Base-by-base conservation (phyloP, 2,113 vertebrate species). In the Agapornis roseicollis region DNA sequence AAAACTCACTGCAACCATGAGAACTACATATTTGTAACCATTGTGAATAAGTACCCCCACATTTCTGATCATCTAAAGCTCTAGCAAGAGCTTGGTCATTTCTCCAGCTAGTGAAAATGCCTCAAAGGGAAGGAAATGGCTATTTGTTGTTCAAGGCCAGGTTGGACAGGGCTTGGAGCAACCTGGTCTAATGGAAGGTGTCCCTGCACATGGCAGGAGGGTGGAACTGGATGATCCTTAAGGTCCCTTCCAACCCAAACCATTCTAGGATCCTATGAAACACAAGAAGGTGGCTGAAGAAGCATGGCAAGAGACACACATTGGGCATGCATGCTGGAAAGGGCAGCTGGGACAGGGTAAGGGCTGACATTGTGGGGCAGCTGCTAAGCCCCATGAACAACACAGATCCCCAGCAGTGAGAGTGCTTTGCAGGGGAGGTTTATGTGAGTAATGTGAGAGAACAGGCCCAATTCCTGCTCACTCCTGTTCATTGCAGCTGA, bases 291-390 rank as follows among this genome's bases (percentile, higher is more conserved):
- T 46, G n/a, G 60, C 42, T 65, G 49, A 85, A 69, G 55, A 63
- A 47, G 11, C 11, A n/a, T 10, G 39, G 35, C 31, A 42, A 33
- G 69, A 39, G 35, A 39, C 23, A 14, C 18, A 15, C 0, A 0
- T 33, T 50, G 53, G 22, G 31, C 18, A 33, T 1, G 6, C 31
- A 15, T 0, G 0, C 7, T 31, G 44, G 39, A 29, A 72, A 74
- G 61, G 41, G 72, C 39, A 69, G 49, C 9, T 9, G 55, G 35
- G 46, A 68, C 0, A 3, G 41, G 56, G 42, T 10, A 23, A 50
- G 44, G 35, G 20, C 33, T 84, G 68, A 27, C 39, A 20, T 8
- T 4, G 16, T 12, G 44, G 11, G 31, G 19, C 10, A 3, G 5
- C 73, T 44, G 28, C 68, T 55, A 8, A 71, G 25, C 6, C 41